A percentile compares a stretch with the other conserved stretches of the same genome.
Evolutionary conservation across 2,797 vertebrate genomes (phyloP).

Genomic region (Coreius guichenoti): DNA sequence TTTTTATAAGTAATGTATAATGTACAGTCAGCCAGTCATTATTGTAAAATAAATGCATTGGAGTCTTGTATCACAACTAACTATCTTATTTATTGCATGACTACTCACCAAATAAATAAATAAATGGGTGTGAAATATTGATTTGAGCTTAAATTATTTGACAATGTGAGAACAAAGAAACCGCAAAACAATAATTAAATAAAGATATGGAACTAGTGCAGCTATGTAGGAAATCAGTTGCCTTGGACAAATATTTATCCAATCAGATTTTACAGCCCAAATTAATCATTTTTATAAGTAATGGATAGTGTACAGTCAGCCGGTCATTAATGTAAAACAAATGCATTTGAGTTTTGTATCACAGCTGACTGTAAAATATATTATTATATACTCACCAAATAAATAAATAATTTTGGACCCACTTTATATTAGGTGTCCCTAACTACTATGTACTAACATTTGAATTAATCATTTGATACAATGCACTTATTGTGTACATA

Average conservation of each 20-base stretch:
- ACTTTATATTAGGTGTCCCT: too few relatives aligned
- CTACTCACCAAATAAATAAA: background rate
- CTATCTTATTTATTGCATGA: background rate
- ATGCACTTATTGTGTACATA: too few relatives aligned
- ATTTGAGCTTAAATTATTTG: background rate
- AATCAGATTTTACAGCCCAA: background rate
- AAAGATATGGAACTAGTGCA: background rate
- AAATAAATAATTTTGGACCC: background rate
- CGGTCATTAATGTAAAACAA: background rate
- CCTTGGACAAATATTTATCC: background rate
- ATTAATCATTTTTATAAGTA: background rate
- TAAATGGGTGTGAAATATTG: background rate
- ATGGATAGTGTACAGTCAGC: background rate
- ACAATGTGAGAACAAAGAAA: background rate
- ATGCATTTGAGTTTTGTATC: background rate
- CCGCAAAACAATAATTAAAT: background rate
- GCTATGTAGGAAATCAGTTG: background rate
- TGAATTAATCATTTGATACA: too few relatives aligned
- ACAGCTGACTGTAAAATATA: background rate
- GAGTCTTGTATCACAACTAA: background rate
- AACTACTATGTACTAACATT: too few relatives aligned
- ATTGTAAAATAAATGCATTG: background rate
- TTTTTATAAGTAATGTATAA: too few relatives aligned
- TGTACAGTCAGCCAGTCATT: background rate
- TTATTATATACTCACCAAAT: too few relatives aligned